Conservation (phyloP, 2,888 invertebrate species). For the Eudasyphora cyanicolor region DNA sequence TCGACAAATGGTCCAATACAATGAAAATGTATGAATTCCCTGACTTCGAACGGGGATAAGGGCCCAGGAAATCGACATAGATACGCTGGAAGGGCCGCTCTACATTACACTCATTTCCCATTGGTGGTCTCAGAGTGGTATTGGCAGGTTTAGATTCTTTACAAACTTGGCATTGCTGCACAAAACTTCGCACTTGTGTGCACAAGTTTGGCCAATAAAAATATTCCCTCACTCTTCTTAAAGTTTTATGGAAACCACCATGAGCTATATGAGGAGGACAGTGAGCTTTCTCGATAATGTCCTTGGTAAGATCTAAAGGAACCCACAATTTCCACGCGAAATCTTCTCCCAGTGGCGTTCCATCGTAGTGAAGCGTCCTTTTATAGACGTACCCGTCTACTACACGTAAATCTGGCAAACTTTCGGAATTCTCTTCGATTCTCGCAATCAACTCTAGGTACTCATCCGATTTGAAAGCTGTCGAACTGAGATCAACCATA, state of each 20-base stretch:
- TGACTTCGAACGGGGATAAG: no score
- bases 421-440: no score
- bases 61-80: background rate
- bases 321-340: background rate
- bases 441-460: no score
- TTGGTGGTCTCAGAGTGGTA: background rate
- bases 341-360: background rate
- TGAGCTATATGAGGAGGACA: background rate
- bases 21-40: no score
- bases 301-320: background rate
- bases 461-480: no score
- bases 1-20: no score
- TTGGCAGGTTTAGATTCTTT: background rate
- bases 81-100: background rate
- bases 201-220: slow-evolving; percentile 10
- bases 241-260: slow-evolving; percentile 19
- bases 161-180: background rate
- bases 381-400: no score
- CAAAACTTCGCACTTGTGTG: background rate
- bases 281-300: slow-evolving; percentile 9
- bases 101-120: background rate
- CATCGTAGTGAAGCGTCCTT: background rate
- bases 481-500: no score
- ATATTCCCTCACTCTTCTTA: slow-evolving; percentile 7
- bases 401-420: no score